phyloP scores from a whole-genome alignment of 2,797 vertebrate species.

The Potorous gilbertii region DNA sequence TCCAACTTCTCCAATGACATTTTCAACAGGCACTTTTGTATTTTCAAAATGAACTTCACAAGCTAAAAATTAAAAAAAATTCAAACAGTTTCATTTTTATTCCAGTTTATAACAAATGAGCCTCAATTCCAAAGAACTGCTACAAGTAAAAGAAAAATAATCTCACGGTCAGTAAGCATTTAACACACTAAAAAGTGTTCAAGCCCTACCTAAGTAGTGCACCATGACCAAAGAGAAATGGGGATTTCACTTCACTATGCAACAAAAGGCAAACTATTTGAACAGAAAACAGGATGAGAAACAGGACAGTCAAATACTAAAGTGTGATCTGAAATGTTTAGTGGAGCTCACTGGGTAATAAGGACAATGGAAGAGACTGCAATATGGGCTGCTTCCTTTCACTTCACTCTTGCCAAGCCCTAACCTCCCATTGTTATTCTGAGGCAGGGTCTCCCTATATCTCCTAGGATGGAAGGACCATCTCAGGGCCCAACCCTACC shows the following conservation, averaged over 20 bases:
- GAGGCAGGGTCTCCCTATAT: background rate
- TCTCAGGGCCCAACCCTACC: background rate
- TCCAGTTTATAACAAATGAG: background rate
- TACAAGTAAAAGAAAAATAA: background rate
- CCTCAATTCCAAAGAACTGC: background rate
- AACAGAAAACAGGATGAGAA: background rate
- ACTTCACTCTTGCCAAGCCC: background rate
- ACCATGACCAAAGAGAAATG: background rate
- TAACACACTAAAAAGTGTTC: background rate
- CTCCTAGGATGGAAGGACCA: background rate
- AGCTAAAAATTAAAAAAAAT: conserved; percentile 84
- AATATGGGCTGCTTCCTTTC: background rate
- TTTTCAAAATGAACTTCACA: conserved; percentile 95
- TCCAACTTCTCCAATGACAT: conserved; percentile 95
- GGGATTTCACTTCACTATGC: background rate
- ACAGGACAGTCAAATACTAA: background rate
- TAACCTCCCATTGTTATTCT: background rate
- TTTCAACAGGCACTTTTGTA: conserved; percentile 94
- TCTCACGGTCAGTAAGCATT: background rate
- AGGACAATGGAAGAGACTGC: background rate
- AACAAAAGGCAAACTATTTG: background rate
- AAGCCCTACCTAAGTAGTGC: background rate
- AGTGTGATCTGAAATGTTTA: background rate
- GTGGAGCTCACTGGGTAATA: background rate
- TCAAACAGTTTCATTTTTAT: background rate